Evolutionary conservation across 2,113 vertebrate genomes (phyloP).

Genomic region (Oreamnos americanus): DNA sequence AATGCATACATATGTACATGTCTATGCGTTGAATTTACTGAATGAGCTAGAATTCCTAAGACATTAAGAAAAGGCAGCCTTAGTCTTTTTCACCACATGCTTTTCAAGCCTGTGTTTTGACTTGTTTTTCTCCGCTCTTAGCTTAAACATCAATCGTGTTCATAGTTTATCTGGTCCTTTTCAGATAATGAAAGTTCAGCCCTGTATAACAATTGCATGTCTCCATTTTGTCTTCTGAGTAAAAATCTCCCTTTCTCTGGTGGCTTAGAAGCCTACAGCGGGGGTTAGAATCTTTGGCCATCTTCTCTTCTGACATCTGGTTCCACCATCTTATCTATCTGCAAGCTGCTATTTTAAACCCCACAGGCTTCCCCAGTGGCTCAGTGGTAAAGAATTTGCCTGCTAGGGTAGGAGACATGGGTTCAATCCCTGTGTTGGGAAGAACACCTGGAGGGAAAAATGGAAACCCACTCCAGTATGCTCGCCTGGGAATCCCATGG

Average conservation of each 20-base stretch:
- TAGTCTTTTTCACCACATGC: background rate
- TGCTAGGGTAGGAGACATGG: background rate
- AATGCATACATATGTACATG: background rate
- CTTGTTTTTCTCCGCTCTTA: background rate
- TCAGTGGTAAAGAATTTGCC: background rate
- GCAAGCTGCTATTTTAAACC: background rate
- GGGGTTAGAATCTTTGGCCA: background rate
- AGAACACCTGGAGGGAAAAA: background rate
- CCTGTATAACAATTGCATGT: background rate
- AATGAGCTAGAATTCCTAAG: background rate
- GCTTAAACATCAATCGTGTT: background rate
- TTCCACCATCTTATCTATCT: background rate
- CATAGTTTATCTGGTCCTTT: background rate
- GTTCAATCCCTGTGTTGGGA: background rate
- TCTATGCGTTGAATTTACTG: background rate
- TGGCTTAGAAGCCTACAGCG: background rate
- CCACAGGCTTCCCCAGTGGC: background rate
- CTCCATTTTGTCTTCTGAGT: background rate
- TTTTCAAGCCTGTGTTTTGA: background rate
- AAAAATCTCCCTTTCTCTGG: background rate
- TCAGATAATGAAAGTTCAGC: background rate
- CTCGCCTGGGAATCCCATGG: background rate
- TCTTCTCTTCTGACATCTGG: background rate
- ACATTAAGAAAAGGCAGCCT: background rate
- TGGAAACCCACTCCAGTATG: background rate